phyloP scores from a whole-genome alignment of 2,113 vertebrate genomes.

The Triplophysa siluroides region DNA sequence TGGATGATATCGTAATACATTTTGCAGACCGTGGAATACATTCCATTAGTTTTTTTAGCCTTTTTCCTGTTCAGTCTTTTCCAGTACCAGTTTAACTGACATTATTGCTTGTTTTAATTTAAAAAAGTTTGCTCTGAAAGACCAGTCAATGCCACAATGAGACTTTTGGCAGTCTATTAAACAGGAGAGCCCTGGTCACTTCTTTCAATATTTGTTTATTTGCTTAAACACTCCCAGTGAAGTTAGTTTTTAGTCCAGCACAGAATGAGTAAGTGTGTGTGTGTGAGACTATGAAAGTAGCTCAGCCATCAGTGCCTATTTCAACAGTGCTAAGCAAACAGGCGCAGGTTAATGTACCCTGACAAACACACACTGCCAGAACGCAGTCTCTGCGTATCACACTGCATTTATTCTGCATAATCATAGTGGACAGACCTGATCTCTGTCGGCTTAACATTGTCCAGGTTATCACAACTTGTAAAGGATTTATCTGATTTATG shows the following conservation, averaged over 20 bases:
- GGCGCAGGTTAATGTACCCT: slow-evolving; percentile 74
- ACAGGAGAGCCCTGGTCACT: neutral
- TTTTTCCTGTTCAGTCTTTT: neutral
- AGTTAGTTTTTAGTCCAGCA: neutral
- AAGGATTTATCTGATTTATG: slow-evolving; percentile 33
- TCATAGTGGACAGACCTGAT: slow-evolving; percentile 64
- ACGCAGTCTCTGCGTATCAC: slow-evolving; percentile 59
- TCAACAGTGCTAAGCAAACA: slow-evolving; percentile 65
- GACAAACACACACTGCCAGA: slow-evolving; percentile 72
- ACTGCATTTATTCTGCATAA: slow-evolving; percentile 74
- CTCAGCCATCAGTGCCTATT: slow-evolving; percentile 36
- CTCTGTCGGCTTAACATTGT: neutral
- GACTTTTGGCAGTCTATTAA: slow-evolving; percentile 17
- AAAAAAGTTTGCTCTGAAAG: neutral
- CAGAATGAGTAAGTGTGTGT: slow-evolving; percentile 9
- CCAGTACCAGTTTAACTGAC: neutral
- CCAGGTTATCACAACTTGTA: slow-evolving; percentile 9
- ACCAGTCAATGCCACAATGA: slow-evolving; percentile 3
- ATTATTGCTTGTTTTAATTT: neutral
- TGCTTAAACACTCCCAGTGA: neutral
- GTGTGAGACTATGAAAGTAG: slow-evolving; percentile 22
- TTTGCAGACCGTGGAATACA: neutral
- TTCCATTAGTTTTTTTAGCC: neutral
- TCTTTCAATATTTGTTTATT: slow-evolving; percentile 35
- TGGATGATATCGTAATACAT: neutral